phyloP scores from a whole-genome alignment of 1,140 invertebrate species.

The Megathymus violae region DNA sequence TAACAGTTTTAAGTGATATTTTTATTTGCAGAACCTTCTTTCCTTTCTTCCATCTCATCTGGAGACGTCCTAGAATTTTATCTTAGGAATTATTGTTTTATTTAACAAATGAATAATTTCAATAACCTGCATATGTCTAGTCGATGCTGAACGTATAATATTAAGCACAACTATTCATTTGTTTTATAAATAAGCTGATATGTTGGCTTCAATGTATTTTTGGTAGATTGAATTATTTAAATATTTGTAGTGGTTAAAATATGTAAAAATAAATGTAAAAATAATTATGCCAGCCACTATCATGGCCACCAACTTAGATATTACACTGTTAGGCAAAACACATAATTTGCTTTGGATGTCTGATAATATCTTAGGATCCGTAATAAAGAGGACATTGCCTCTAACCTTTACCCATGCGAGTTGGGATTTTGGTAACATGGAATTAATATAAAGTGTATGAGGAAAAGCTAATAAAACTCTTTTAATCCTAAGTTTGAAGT shows the following conservation, averaged over 20 bases:
- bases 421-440: conserved; percentile 18
- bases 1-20: neutral
- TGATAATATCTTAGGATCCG: conserved; percentile 57
- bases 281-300: too few relatives aligned
- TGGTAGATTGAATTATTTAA: too few relatives aligned
- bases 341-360: conserved; percentile 50
- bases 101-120: too few relatives aligned
- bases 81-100: neutral
- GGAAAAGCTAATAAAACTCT: conserved; percentile 5
- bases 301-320: conserved; percentile 38
- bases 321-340: conserved; percentile 36
- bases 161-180: too few relatives aligned
- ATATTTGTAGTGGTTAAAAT: too few relatives aligned
- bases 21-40: neutral
- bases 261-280: too few relatives aligned
- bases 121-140: too few relatives aligned
- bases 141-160: too few relatives aligned
- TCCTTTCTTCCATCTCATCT: neutral
- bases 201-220: too few relatives aligned
- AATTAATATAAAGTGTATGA: conserved; percentile 9
- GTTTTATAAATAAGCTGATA: too few relatives aligned
- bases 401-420: conserved; percentile 33
- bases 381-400: conserved; percentile 62
- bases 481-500: neutral
- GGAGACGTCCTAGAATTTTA: neutral